Percentiles rank a stretch among this genome's conserved stretches.
phyloP scores from a whole-genome alignment of 2,888 invertebrate genomes.

The Lasioglossum figueresi region DNA sequence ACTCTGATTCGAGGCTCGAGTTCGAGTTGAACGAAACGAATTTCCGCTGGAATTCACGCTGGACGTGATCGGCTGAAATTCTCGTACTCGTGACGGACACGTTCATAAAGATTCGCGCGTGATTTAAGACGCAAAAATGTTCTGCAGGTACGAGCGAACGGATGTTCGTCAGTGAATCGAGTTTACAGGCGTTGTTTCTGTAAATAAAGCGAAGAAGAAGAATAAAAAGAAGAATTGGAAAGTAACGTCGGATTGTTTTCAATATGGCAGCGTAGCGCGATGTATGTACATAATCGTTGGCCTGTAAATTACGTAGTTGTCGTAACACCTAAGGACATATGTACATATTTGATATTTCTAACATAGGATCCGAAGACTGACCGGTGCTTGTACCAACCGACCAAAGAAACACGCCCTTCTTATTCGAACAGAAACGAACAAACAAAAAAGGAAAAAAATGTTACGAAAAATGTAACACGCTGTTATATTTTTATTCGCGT shows the following conservation, averaged over 20 bases:
- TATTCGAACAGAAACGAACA: constrained; percentile 55
- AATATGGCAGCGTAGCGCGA: constrained; percentile 45
- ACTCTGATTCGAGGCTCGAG: not conserved
- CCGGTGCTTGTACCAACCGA: constrained; percentile 83
- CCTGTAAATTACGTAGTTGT: constrained; percentile 60
- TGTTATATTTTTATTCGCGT: constrained; percentile 64
- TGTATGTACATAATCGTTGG: constrained; percentile 69
- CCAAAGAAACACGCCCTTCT: constrained; percentile 78
- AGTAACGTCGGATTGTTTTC: constrained; percentile 42
- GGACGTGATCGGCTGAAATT: constrained; percentile 66
- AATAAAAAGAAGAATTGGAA: not conserved
- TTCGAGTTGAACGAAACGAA: not conserved
- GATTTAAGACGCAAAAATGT: constrained; percentile 10
- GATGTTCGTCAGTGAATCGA: constrained; percentile 3
- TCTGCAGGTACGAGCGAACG: constrained; percentile 15
- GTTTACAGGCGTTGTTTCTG: constrained; percentile 45
- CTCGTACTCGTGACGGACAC: not conserved
- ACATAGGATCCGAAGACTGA: constrained; percentile 82
- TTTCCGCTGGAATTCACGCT: constrained; percentile 66
- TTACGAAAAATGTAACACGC: constrained; percentile 36
- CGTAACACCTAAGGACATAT: constrained; percentile 52
- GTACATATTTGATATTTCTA: constrained; percentile 71
- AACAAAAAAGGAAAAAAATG: constrained; percentile 22
- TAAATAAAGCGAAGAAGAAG: constrained; percentile 43
- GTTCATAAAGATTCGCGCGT: not conserved